Conservation (phyloP, 2,888 invertebrate genomes). For the Meganola albula region DNA sequence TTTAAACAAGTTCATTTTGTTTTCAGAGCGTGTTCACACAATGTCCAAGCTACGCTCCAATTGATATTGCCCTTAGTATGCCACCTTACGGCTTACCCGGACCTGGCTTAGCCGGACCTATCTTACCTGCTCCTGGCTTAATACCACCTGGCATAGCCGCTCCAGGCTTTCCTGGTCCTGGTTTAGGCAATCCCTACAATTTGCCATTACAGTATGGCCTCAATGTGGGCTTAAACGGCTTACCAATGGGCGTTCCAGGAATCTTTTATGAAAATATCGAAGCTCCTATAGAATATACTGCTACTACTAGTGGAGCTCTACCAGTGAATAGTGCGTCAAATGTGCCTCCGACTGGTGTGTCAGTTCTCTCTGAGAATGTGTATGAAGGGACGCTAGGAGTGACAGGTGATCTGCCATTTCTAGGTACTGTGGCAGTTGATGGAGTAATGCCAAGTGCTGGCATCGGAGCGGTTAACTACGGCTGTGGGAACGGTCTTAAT, state of each 20-base stretch:
- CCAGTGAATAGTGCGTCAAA: slow-evolving; percentile 27
- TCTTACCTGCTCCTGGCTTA: background rate
- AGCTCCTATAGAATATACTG: slow-evolving; percentile 4
- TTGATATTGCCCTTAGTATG: background rate
- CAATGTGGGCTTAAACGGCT: too few relatives aligned
- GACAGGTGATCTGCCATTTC: slow-evolving; percentile 31
- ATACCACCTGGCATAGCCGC: background rate
- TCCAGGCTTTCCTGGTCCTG: background rate
- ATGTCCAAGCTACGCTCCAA: background rate
- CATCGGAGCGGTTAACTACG: slow-evolving; percentile 25
- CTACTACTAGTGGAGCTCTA: slow-evolving; percentile 24
- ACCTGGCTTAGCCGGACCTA: background rate
- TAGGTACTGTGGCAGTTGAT: slow-evolving; percentile 30
- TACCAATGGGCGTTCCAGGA: too few relatives aligned
- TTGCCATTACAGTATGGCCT: background rate
- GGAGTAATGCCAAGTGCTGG: slow-evolving; percentile 30
- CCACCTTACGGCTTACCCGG: background rate
- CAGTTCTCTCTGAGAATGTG: slow-evolving; percentile 21
- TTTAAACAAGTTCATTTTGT: too few relatives aligned
- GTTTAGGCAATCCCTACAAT: background rate
- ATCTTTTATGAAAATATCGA: too few relatives aligned
- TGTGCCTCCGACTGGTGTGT: slow-evolving; percentile 25
- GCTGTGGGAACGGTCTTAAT: slow-evolving; percentile 23
- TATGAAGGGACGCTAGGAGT: slow-evolving; percentile 26
- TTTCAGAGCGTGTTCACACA: too few relatives aligned